phyloP scores from a whole-genome alignment of 2,797 vertebrate genomes.

The Oophaga sylvatica region DNA sequence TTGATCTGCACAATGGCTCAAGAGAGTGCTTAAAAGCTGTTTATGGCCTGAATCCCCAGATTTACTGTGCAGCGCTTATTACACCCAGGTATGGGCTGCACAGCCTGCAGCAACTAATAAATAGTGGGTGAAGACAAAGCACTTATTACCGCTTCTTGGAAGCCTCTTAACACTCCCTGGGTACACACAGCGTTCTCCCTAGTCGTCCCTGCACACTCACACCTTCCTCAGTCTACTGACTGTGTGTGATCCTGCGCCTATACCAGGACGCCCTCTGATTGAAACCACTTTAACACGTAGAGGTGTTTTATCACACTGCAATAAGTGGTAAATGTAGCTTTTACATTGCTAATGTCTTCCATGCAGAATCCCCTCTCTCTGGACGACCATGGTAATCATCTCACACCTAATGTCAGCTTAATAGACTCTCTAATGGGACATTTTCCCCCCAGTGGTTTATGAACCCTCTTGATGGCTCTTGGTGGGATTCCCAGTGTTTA shows the following conservation, averaged over 20 bases:
- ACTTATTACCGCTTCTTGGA: constrained; percentile 76
- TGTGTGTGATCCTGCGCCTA: background rate
- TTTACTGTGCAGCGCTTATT: constrained; percentile 73
- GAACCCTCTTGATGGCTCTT: constrained; percentile 63
- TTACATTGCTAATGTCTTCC: constrained; percentile 65
- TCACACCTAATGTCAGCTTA: constrained; percentile 73
- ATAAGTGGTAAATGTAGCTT: constrained; percentile 66
- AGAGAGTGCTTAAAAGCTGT: constrained; percentile 51
- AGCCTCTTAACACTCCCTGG: constrained; percentile 73
- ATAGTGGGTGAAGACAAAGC: constrained; percentile 79
- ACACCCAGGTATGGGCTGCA: constrained; percentile 74
- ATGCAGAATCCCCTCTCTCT: constrained; percentile 66
- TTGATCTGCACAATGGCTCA: constrained; percentile 33
- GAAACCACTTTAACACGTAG: constrained; percentile 29
- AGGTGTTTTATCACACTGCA: constrained; percentile 53
- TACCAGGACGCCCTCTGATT: background rate
- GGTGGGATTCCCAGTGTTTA: constrained; percentile 45
- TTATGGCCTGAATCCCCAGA: constrained; percentile 63
- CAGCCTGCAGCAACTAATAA: constrained; percentile 78
- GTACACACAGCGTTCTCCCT: constrained; percentile 53
- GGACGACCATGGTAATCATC: constrained; percentile 67
- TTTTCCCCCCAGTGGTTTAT: constrained; percentile 65
- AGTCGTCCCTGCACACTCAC: constrained; percentile 5
- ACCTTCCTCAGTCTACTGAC: background rate
- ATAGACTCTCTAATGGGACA: constrained; percentile 69